phyloP scores from a whole-genome alignment of 92 coral and sea anemone species.

The Phenganax subtilis region DNA sequence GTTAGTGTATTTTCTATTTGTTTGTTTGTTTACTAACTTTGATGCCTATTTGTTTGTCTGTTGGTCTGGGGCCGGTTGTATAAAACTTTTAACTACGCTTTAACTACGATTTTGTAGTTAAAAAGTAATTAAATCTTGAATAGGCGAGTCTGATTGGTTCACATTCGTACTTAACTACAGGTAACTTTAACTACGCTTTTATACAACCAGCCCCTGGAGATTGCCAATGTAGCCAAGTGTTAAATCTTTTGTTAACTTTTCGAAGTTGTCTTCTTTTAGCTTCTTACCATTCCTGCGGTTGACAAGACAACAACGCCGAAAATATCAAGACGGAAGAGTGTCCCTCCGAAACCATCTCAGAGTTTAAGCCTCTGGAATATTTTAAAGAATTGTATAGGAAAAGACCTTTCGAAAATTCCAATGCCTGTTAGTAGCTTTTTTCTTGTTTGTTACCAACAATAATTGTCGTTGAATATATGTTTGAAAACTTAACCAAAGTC shows the following conservation, averaged over 20 bases:
- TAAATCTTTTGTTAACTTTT: not conserved
- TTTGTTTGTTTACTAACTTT: not conserved
- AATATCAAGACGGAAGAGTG: slow-evolving; percentile 50
- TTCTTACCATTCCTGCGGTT: slow-evolving; percentile 25
- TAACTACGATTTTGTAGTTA: not conserved
- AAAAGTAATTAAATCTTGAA: no score
- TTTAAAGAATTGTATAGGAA: slow-evolving; percentile 94
- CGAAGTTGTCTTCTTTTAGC: not conserved
- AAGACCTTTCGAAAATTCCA: slow-evolving; percentile 94
- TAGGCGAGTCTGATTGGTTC: no score
- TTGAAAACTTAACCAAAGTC: not conserved
- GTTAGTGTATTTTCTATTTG: not conserved
- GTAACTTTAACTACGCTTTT: no score
- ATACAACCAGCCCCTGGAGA: no score
- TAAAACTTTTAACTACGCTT: not conserved
- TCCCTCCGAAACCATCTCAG: slow-evolving; percentile 78
- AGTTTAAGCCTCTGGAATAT: slow-evolving; percentile 93
- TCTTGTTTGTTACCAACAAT: not conserved
- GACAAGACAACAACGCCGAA: slow-evolving; percentile 50
- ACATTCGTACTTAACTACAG: no score
- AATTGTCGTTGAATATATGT: not conserved
- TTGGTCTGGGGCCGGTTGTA: no score
- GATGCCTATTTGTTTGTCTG: no score
- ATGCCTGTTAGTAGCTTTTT: slow-evolving; percentile 78
- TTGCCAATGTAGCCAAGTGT: not conserved